Evolutionary conservation across 2,888 invertebrate genomes (phyloP).

Genomic region (Callyntrura guangdongensis): DNA sequence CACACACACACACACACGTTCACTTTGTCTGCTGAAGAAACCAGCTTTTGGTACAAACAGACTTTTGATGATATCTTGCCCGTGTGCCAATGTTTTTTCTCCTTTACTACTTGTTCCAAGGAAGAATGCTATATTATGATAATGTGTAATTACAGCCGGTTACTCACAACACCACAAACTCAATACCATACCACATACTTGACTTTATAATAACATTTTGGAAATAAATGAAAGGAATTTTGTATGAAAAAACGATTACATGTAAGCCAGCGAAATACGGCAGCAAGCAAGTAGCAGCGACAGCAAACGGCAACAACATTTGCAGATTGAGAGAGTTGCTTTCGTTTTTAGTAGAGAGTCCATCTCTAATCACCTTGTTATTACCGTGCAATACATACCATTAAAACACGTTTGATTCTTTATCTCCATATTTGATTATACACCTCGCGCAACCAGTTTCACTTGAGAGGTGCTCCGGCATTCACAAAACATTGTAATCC

Average conservation of each 20-base stretch:
- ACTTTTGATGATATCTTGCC: neutral
- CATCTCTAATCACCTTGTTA: conserved; percentile 29
- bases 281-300: neutral
- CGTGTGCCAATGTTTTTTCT: conserved; percentile 13
- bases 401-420: conserved; percentile 20
- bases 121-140: neutral
- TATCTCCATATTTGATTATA: conserved; percentile 16
- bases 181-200: no score
- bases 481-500: neutral
- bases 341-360: neutral
- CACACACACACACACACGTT: no score
- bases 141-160: conserved; percentile 24
- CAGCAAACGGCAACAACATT: no score
- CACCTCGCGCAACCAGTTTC: neutral
- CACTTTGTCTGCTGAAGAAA: neutral
- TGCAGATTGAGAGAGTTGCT: neutral
- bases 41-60: neutral
- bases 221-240: conserved; percentile 37
- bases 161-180: neutral
- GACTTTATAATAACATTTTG: neutral
- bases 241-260: neutral
- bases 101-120: neutral
- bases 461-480: neutral
- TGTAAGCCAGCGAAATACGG: no score
- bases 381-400: conserved; percentile 10